Base-by-base conservation (phyloP, 2,113 vertebrate genomes). In the Xyliphius kryptos region DNA sequence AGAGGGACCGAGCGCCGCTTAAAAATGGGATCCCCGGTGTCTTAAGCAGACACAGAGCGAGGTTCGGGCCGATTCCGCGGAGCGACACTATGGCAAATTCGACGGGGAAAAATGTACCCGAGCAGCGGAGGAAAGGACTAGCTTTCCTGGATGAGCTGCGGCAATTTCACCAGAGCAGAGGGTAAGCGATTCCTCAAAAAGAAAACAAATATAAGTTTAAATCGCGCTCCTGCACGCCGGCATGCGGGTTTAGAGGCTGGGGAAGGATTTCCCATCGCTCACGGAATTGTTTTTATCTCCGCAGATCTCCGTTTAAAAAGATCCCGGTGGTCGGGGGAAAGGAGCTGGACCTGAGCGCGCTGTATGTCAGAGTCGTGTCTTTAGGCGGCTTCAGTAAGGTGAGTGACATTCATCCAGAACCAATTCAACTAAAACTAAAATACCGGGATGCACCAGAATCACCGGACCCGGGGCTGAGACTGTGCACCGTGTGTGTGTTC, bases 91-190 rank as follows among this genome's bases (percentile, higher is more conserved):
- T 96, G 95, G 92, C 94, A 86, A 95, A 93, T 89, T 93, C 94
- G 91, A 93, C 93, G 88, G 94, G 92, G 83, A 98, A 97, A 92
- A 92, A 90, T 85, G 88, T 91, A 84, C 91, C 90, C 85, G 94
- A 94, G 84, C 93, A 96, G 86, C 93, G 93, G 82, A 97, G 96
- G 89, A 98, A 97, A 89, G 93, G 94, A 89, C 93, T 92, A 86
- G 95, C 95, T 89, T 98, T 98, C 89, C 91, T 98, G 93, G 94
- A 98, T 87, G 96, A 97, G 93, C 96, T 98, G 94, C 95, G 95
- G 93, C 96, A 98, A 90, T 97, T 98, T 87, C 96, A 98, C 91
- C 94, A 95, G 88, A 94, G 93, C 93, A 88, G 95, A 93, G 96
- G 96, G 96, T 98, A 87, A 79, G 81, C 76, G 79, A 87, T 87